These are phyloP conservation scores for Stramonita haemastoma DNA, from an alignment of 2,888 invertebrate species.

Conservation along the genomic window DNA sequence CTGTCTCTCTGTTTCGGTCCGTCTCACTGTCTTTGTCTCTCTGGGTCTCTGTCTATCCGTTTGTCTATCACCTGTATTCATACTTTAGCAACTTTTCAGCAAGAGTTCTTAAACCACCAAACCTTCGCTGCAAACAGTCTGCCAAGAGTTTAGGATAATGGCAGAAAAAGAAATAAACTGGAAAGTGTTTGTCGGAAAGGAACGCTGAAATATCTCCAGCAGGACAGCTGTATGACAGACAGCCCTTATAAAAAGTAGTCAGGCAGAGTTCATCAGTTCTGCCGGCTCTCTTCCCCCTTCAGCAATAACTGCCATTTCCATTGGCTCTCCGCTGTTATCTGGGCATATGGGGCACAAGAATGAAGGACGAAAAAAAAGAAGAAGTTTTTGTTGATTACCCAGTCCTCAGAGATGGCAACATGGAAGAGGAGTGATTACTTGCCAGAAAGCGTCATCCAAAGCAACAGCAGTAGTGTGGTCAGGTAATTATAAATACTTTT, in stretches of 20 bases:
- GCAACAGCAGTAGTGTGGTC: too few relatives aligned
- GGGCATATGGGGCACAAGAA: not conserved
- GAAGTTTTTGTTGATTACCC: not conserved
- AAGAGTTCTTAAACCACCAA: too few relatives aligned
- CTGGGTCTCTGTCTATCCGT: constrained; percentile 6
- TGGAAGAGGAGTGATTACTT: not conserved
- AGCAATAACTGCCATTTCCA: not conserved
- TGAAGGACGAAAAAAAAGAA: not conserved
- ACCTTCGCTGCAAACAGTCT: too few relatives aligned
- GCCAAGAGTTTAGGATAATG: too few relatives aligned
- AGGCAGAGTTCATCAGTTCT: constrained; percentile 16
- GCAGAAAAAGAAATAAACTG: too few relatives aligned
- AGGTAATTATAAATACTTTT: too few relatives aligned
- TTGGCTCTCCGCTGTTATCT: not conserved
- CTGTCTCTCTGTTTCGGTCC: not conserved
- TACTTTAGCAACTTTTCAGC: too few relatives aligned
- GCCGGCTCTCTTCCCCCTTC: not conserved
- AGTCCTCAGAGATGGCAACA: not conserved
- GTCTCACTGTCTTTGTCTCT: not conserved
- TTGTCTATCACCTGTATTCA: not conserved
- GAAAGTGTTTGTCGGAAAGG: too few relatives aligned
- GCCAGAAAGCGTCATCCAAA: too few relatives aligned
- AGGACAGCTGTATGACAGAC: constrained; percentile 18
- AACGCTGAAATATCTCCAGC: not conserved
- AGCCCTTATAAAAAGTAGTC: not conserved